Conservation (phyloP, 2,113 vertebrate genomes). For the Erythrocercus mccallii region DNA sequence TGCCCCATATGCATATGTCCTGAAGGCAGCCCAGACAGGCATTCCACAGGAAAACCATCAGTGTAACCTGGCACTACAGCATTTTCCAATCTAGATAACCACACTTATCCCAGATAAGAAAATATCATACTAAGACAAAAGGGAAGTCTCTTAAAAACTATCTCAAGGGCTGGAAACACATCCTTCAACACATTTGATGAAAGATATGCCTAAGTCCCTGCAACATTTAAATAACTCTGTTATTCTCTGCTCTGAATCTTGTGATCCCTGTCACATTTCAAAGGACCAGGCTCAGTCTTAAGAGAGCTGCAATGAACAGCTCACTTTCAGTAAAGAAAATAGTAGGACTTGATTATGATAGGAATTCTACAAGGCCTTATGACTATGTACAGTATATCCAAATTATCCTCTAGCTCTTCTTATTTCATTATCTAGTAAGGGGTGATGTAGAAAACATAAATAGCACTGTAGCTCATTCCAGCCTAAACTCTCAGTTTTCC, state of each 20-base stretch:
- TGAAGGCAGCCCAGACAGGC: background rate
- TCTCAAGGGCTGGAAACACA: background rate
- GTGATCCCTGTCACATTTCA: background rate
- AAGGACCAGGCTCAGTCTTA: background rate
- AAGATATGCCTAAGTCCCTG: background rate
- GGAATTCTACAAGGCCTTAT: background rate
- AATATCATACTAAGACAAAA: background rate
- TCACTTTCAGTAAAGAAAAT: background rate
- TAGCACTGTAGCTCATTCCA: background rate
- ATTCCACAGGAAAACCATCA: background rate
- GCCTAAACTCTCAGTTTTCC: background rate
- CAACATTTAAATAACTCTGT: background rate
- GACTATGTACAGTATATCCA: background rate
- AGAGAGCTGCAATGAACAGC: background rate
- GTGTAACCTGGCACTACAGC: background rate
- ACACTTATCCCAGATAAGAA: background rate
- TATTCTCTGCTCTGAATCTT: background rate
- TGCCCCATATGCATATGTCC: background rate
- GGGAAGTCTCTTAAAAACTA: background rate
- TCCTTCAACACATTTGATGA: background rate
- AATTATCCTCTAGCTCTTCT: background rate
- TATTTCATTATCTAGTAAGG: background rate
- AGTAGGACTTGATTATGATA: background rate
- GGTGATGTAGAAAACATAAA: background rate
- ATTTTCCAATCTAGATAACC: background rate